Percentiles rank a stretch among this genome's conserved stretches.
Conservation (phyloP, 1,140 invertebrate species). For the Telenomus remus region DNA sequence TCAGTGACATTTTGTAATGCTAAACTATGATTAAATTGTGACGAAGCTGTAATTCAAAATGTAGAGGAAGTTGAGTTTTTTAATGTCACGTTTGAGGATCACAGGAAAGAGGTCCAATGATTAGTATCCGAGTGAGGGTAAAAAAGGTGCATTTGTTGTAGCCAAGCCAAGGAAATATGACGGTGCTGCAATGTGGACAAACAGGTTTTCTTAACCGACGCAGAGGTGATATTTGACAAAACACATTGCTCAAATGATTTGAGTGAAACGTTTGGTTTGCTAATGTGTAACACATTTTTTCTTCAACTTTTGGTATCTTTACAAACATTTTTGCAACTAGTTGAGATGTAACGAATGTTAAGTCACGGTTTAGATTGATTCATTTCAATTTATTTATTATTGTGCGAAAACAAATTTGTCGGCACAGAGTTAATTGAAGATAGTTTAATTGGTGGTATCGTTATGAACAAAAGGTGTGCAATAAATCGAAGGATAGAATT, state of each 20-base stretch:
- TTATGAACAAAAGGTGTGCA: neutral
- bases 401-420: no score
- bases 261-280: conserved; percentile 15
- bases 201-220: conserved; percentile 20
- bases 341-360: no score
- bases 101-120: conserved; percentile 1
- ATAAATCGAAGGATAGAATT: conserved; percentile 20
- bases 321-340: neutral
- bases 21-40: no score
- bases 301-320: neutral
- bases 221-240: conserved; percentile 27
- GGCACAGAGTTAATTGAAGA: no score
- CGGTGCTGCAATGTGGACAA: conserved; percentile 19
- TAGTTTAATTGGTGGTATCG: no score
- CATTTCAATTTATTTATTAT: no score
- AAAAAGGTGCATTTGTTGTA: conserved; percentile 19
- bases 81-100: neutral
- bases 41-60: no score
- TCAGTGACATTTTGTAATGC: no score
- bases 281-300: neutral
- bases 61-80: neutral
- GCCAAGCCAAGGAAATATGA: neutral
- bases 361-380: no score
- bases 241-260: conserved; percentile 32
- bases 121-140: conserved; percentile 6